Conservation (phyloP, 2,113 vertebrate genomes). For the Rattus rattus region DNA sequence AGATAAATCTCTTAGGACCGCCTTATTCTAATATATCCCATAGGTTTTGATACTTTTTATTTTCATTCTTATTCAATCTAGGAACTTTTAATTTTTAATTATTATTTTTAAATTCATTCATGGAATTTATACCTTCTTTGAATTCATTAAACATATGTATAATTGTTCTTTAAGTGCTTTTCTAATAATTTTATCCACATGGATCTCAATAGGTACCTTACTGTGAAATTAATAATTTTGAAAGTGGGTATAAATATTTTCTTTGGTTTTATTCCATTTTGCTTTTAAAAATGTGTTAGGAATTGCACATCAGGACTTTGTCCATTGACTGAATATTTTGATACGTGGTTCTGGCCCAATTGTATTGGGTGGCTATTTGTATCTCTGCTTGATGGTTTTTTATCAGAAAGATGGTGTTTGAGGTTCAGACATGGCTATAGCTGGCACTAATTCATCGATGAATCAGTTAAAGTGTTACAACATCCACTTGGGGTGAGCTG, state of each 20-base stretch:
- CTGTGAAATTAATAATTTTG: neutral
- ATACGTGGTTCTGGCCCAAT: neutral
- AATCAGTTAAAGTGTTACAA: neutral
- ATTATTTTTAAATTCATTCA: neutral
- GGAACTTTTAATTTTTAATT: neutral
- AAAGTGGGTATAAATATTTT: neutral
- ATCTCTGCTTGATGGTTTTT: neutral
- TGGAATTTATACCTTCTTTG: neutral
- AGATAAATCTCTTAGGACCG: neutral
- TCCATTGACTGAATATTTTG: neutral
- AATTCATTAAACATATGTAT: neutral
- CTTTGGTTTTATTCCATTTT: neutral
- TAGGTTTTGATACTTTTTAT: neutral
- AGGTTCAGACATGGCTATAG: neutral
- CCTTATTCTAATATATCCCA: neutral
- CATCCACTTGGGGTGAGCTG: neutral
- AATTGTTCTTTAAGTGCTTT: neutral
- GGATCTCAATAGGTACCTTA: neutral
- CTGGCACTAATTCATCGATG: neutral
- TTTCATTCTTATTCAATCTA: neutral
- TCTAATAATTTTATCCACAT: neutral
- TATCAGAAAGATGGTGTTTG: neutral
- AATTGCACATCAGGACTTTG: neutral
- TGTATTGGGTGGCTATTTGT: neutral
- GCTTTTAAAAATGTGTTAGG: neutral